Percentiles rank a stretch among this genome's conserved stretches.
Conservation (phyloP, 1,140 invertebrate genomes). For the Drosophila athabasca region DNA sequence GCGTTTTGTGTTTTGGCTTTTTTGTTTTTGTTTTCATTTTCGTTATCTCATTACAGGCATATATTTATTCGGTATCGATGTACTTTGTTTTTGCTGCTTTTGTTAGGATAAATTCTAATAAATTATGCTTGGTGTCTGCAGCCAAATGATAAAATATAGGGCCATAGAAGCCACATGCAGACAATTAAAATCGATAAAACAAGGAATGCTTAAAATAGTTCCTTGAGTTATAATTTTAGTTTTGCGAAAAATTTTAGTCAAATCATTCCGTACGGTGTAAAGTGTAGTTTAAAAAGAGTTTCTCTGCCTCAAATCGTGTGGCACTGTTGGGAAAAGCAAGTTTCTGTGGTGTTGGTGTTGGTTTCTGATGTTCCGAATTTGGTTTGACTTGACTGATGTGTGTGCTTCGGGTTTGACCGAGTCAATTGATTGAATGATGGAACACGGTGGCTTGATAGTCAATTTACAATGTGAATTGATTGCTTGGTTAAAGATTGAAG, state of each 20-base stretch:
- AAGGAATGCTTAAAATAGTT: conserved; percentile 45
- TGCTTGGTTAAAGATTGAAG: conserved; percentile 43
- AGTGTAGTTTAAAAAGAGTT: conserved; percentile 39
- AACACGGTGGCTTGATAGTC: conserved; percentile 20
- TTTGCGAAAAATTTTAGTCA: conserved; percentile 47
- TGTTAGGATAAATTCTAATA: conserved; percentile 48
- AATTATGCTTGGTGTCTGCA: conserved; percentile 47
- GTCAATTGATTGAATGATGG: conserved; percentile 17
- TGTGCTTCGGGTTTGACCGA: conserved; percentile 9
- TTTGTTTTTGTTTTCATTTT: conserved; percentile 20
- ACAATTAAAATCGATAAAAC: conserved; percentile 32
- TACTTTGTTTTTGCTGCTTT: conserved; percentile 26
- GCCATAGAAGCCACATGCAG: conserved; percentile 8
- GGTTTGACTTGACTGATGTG: conserved; percentile 29
- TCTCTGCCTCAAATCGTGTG: conserved; percentile 20
- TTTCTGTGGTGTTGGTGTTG: conserved; percentile 24
- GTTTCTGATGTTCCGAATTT: conserved; percentile 16
- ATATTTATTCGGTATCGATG: conserved; percentile 71
- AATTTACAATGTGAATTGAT: conserved; percentile 24
- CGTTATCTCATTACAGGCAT: conserved; percentile 52
- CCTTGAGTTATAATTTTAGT: conserved; percentile 43
- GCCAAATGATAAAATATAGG: conserved; percentile 28
- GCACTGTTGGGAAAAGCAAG: conserved; percentile 55
- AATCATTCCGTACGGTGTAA: conserved; percentile 3
- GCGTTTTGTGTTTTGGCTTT: conserved; percentile 51